These are phyloP conservation scores for Callithrix jacchus DNA, from an alignment of 2,113 vertebrate species.

Conservation along the genomic window DNA sequence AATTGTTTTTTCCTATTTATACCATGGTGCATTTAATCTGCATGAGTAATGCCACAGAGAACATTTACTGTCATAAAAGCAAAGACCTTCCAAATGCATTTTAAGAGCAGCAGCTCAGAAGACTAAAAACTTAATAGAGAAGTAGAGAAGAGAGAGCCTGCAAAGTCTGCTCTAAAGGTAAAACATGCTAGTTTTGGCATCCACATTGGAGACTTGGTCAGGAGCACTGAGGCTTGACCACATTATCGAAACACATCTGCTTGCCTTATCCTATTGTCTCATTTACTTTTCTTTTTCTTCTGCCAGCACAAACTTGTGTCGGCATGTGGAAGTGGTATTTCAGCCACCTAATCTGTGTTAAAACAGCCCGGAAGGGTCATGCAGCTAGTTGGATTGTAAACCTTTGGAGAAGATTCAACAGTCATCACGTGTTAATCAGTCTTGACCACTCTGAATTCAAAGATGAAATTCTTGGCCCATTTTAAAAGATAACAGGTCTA, in stretches of 20 bases:
- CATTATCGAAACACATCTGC: neutral
- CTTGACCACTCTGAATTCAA: neutral
- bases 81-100: neutral
- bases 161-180: neutral
- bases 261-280: neutral
- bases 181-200: neutral
- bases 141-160: neutral
- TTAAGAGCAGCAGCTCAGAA: constrained; percentile 40
- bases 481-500: constrained; percentile 51
- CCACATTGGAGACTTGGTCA: neutral
- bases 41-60: neutral
- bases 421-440: neutral
- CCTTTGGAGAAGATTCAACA: constrained; percentile 35
- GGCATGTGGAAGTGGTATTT: neutral
- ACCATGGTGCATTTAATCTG: neutral
- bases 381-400: neutral
- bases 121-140: neutral
- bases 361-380: constrained; percentile 14
- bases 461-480: neutral
- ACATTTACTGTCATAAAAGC: neutral
- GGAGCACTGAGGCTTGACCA: neutral
- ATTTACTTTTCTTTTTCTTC: constrained; percentile 2
- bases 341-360: constrained; percentile 26
- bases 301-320: neutral
- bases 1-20: neutral